Evolutionary conservation across 2,113 vertebrate species (phyloP).

Genomic region (Stigmatopora nigra): DNA sequence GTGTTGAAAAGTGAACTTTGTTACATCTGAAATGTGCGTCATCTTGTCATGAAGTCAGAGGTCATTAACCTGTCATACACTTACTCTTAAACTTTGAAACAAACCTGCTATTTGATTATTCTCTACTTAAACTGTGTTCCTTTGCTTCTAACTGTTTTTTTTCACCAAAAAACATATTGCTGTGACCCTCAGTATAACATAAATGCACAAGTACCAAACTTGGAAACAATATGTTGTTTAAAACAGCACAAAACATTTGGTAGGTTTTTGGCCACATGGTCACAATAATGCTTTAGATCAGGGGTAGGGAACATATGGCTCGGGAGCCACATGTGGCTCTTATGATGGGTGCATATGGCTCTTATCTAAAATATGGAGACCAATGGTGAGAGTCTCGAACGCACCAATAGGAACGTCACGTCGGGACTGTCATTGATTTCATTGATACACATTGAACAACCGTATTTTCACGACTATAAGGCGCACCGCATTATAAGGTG

Average conservation of each 20-base stretch:
- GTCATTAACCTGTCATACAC: constrained; percentile 26
- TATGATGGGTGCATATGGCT: too few species aligned
- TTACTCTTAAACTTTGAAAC: constrained; percentile 22
- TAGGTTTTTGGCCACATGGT: too few species aligned
- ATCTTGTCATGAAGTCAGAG: constrained; percentile 15
- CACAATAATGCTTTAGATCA: too few species aligned
- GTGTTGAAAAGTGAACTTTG: constrained; percentile 3
- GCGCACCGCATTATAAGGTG: too few species aligned
- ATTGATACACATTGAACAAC: too few species aligned
- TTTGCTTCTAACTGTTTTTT: background rate
- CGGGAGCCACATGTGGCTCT: too few species aligned
- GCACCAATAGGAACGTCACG: too few species aligned
- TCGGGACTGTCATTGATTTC: too few species aligned
- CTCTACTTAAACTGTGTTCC: constrained; percentile 16
- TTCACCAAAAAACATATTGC: background rate
- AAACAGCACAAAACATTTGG: background rate
- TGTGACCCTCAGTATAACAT: background rate
- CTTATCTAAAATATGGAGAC: too few species aligned
- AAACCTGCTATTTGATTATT: constrained; percentile 2
- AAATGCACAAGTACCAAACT: background rate
- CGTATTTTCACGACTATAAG: too few species aligned
- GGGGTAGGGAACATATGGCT: too few species aligned
- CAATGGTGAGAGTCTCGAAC: too few species aligned
- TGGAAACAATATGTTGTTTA: background rate
- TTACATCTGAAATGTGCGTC: constrained; percentile 27